Evolutionary conservation across 2,888 invertebrate genomes (phyloP).

Genomic region (Leptinotarsa haldemani): DNA sequence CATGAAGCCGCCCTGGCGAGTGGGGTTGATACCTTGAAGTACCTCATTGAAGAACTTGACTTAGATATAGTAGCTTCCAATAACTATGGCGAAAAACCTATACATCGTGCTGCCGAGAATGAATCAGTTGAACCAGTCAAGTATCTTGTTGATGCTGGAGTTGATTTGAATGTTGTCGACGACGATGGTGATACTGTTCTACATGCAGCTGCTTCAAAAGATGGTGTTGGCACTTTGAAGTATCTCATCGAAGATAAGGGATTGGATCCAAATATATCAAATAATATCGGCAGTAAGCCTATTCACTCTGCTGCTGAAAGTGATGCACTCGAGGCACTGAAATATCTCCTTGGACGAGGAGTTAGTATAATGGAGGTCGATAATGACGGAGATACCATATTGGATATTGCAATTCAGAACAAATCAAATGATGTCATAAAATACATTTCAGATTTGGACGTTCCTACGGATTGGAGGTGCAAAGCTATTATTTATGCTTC

Average conservation of each 20-base stretch:
- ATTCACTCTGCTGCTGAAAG: conserved; percentile 5
- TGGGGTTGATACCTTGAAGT: conserved; percentile 15
- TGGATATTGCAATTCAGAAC: background rate
- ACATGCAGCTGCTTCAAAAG: conserved; percentile 13
- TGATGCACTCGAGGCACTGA: background rate
- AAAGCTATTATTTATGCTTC: background rate
- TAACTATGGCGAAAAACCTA: background rate
- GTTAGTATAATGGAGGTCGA: background rate
- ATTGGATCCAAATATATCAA: conserved; percentile 6
- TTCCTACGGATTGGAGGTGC: background rate
- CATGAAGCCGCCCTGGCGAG: conserved; percentile 6
- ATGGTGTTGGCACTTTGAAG: background rate
- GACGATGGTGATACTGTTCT: background rate
- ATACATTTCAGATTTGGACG: background rate
- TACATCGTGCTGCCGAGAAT: conserved; percentile 20
- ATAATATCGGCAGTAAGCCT: background rate
- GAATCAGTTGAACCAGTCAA: background rate
- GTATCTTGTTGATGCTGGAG: background rate
- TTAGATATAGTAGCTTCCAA: background rate
- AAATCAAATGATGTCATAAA: background rate
- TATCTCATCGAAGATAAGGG: conserved; percentile 13
- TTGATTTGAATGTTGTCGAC: background rate
- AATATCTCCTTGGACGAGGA: background rate
- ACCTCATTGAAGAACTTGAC: conserved; percentile 11
- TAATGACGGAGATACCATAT: background rate